Percentiles rank a stretch among this genome's conserved stretches.
Evolutionary conservation across 1,140 invertebrate species (phyloP).

Genomic region (Calephelis virginiensis): DNA sequence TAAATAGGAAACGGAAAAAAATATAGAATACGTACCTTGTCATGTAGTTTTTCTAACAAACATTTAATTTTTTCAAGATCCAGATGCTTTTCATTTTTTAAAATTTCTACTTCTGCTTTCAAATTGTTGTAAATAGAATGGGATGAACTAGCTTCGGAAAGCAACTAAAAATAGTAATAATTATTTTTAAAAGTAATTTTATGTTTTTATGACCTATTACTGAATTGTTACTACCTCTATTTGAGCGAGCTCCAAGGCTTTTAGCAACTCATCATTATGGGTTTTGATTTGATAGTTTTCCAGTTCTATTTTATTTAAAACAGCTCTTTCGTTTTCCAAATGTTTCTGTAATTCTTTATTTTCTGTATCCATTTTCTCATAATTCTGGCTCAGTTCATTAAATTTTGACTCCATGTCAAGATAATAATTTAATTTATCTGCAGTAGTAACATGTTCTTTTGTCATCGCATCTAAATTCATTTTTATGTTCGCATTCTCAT

Average conservation of each 20-base stretch:
- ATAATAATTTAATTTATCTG: slow-evolving; percentile 45
- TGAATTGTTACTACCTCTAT: slow-evolving; percentile 32
- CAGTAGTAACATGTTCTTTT: slow-evolving; percentile 44
- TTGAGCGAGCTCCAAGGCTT: slow-evolving; percentile 50
- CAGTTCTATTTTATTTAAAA: slow-evolving; percentile 40
- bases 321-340: slow-evolving; percentile 34
- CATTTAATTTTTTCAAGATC: slow-evolving; percentile 48
- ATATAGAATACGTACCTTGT: slow-evolving; percentile 42
- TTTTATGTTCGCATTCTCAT: slow-evolving; percentile 39
- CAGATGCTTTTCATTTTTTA: slow-evolving; percentile 51
- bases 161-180: slow-evolving; percentile 36
- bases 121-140: slow-evolving; percentile 34
- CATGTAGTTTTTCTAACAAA: slow-evolving; percentile 50
- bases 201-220: background rate
- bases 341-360: slow-evolving; percentile 48
- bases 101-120: slow-evolving; percentile 47
- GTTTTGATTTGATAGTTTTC: slow-evolving; percentile 44
- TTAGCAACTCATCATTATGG: slow-evolving; percentile 42
- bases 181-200: background rate
- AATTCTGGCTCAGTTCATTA: slow-evolving; percentile 19
- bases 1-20: too few species aligned
- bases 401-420: slow-evolving; percentile 43
- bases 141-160: slow-evolving; percentile 25
- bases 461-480: slow-evolving; percentile 33
- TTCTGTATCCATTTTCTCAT: slow-evolving; percentile 39